These are phyloP conservation scores for Lacanobia oleracea DNA, from an alignment of 2,888 invertebrate genomes.

Conservation along the genomic window DNA sequence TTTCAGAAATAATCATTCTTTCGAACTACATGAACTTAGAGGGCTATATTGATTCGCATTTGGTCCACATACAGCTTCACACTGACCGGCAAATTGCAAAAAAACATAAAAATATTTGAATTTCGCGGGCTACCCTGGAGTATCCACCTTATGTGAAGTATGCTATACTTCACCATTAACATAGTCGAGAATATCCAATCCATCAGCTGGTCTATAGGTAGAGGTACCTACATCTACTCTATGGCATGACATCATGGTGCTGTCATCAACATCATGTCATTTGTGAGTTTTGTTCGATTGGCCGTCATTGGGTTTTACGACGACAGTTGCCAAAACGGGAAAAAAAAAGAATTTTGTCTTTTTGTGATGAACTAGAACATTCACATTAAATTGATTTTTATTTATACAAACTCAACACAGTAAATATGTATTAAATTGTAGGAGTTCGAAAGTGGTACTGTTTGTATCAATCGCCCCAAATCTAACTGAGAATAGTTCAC, in stretches of 20 bases:
- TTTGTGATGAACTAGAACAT: constrained; percentile 80
- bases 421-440: constrained; percentile 65
- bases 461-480: constrained; percentile 66
- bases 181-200: constrained; percentile 34
- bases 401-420: constrained; percentile 53
- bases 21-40: too few relatives aligned
- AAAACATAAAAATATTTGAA: too few relatives aligned
- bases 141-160: too few relatives aligned
- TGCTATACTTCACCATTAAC: neutral
- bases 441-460: constrained; percentile 43
- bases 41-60: too few relatives aligned
- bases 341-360: constrained; percentile 69
- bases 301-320: constrained; percentile 79
- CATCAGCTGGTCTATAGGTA: constrained; percentile 62
- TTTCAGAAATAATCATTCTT: too few relatives aligned
- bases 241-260: constrained; percentile 66
- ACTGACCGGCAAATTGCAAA: too few relatives aligned
- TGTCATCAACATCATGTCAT: constrained; percentile 62
- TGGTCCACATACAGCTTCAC: too few relatives aligned
- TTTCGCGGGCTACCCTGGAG: too few relatives aligned
- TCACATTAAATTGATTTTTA: constrained; percentile 69
- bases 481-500: constrained; percentile 69
- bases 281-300: constrained; percentile 76
- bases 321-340: constrained; percentile 41
- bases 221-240: constrained; percentile 46